Evolutionary conservation across 2,888 invertebrate genomes (phyloP).

Genomic region (Caenorhabditis imperialis): DNA sequence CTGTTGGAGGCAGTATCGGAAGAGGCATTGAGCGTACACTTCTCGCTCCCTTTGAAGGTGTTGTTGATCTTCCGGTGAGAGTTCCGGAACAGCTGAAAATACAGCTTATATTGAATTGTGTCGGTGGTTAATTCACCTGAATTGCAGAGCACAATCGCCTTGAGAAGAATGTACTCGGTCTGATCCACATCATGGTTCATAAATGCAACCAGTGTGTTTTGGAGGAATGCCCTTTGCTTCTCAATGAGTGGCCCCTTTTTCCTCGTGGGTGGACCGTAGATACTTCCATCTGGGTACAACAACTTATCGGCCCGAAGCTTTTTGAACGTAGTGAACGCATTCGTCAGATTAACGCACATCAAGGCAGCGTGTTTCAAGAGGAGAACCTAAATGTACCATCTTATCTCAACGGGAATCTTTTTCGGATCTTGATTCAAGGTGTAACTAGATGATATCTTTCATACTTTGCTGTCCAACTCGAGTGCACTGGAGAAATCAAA

Average conservation of each 20-base stretch:
- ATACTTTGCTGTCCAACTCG: slow-evolving; percentile 18
- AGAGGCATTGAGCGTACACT: slow-evolving; percentile 24
- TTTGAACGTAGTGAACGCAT: slow-evolving; percentile 22
- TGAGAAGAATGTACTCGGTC: slow-evolving; percentile 25
- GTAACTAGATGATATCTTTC: background rate
- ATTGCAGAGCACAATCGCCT: slow-evolving; percentile 31
- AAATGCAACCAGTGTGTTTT: slow-evolving; percentile 23
- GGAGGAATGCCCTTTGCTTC: slow-evolving; percentile 28
- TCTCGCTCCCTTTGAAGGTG: slow-evolving; percentile 24
- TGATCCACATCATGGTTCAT: slow-evolving; percentile 23
- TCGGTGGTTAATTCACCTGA: slow-evolving; percentile 2
- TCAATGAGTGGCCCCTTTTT: slow-evolving; percentile 20
- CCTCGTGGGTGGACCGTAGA: slow-evolving; percentile 24
- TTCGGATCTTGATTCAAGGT: background rate
- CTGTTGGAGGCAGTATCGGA: slow-evolving; percentile 29
- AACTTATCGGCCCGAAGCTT: slow-evolving; percentile 25
- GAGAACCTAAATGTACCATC: slow-evolving; percentile 19
- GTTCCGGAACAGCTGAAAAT: slow-evolving; percentile 7
- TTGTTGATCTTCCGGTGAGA: slow-evolving; percentile 10
- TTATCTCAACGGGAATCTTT: too few relatives aligned
- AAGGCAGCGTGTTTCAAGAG: slow-evolving; percentile 16
- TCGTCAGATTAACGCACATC: slow-evolving; percentile 26
- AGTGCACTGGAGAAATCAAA: slow-evolving; percentile 33
- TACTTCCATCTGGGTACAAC: slow-evolving; percentile 33
- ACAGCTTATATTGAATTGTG: too few relatives aligned